Evolutionary conservation across 2,797 vertebrate genomes (phyloP).

Genomic region (Gadopsis bispinosus): DNA sequence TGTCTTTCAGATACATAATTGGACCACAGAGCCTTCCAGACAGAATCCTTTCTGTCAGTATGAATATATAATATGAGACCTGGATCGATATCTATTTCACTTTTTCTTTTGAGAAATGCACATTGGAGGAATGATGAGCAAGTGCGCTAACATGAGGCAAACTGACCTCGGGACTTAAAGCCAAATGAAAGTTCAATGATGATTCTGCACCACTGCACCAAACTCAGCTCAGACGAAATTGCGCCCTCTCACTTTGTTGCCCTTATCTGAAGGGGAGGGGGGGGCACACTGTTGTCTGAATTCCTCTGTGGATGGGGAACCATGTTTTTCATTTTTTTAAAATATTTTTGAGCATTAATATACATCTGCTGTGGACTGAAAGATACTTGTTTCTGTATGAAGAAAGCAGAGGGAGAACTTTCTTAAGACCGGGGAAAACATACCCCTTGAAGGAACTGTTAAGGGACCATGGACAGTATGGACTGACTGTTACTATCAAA

Average conservation of each 20-base stretch:
- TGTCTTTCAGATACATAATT: slow-evolving; percentile 92
- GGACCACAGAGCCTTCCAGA: slow-evolving; percentile 77
- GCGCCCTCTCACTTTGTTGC: slow-evolving; percentile 65
- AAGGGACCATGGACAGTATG: slow-evolving; percentile 82
- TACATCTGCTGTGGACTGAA: slow-evolving; percentile 90
- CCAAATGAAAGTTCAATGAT: slow-evolving; percentile 81
- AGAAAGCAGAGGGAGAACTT: slow-evolving; percentile 78
- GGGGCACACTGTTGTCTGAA: slow-evolving; percentile 73
- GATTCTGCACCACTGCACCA: slow-evolving; percentile 82
- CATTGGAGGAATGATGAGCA: slow-evolving; percentile 86
- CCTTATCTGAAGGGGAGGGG: slow-evolving; percentile 62
- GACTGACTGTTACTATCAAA: slow-evolving; percentile 83
- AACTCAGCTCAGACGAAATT: slow-evolving; percentile 81
- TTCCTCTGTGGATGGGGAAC: slow-evolving; percentile 73
- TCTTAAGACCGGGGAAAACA: slow-evolving; percentile 66
- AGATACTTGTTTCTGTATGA: slow-evolving; percentile 78
- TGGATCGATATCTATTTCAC: slow-evolving; percentile 86
- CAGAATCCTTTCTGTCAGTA: slow-evolving; percentile 81
- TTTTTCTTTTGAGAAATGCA: slow-evolving; percentile 84
- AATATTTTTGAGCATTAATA: slow-evolving; percentile 78
- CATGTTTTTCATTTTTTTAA: slow-evolving; percentile 7
- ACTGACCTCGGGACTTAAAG: slow-evolving; percentile 82
- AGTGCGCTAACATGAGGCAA: slow-evolving; percentile 85
- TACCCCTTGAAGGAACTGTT: slow-evolving; percentile 77
- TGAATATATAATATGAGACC: slow-evolving; percentile 71